These are phyloP conservation scores for Mustelus asterias DNA, from an alignment of 2,113 vertebrate genomes.

Conservation along the genomic window DNA sequence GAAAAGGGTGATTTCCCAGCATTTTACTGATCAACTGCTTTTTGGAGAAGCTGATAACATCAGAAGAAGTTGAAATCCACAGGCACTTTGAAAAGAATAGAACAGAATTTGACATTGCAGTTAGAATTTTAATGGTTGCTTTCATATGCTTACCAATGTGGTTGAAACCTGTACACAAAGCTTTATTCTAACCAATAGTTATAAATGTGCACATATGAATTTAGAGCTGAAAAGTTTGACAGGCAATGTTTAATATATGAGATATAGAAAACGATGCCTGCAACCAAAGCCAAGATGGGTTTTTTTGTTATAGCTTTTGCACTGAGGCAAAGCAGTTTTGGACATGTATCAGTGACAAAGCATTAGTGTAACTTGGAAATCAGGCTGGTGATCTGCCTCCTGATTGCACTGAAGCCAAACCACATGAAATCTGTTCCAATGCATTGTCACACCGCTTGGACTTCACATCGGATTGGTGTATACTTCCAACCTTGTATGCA, in stretches of 20 bases:
- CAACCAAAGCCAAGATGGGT: neutral
- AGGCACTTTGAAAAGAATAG: conserved; percentile 44
- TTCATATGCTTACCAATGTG: conserved; percentile 44
- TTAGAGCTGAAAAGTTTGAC: neutral
- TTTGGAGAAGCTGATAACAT: conserved; percentile 42
- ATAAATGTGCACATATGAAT: neutral
- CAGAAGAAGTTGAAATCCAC: conserved; percentile 48
- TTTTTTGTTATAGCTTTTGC: neutral
- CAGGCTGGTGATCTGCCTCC: neutral
- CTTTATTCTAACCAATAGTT: conserved; percentile 8
- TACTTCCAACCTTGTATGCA: conserved; percentile 3
- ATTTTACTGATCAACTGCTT: conserved; percentile 44
- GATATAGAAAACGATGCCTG: neutral
- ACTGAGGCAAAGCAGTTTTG: neutral
- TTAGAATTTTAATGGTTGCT: conserved; percentile 50
- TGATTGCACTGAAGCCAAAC: neutral
- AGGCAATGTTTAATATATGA: neutral
- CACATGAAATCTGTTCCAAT: neutral
- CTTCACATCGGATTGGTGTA: neutral
- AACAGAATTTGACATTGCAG: conserved; percentile 44
- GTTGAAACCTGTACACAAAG: conserved; percentile 41
- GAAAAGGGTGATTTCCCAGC: conserved; percentile 27
- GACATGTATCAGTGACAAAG: neutral
- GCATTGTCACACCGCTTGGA: neutral
- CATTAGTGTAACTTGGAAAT: conserved; percentile 17